Base-by-base conservation (phyloP, 2,888 invertebrate species). In the Synanthedon andrenaeformis region DNA sequence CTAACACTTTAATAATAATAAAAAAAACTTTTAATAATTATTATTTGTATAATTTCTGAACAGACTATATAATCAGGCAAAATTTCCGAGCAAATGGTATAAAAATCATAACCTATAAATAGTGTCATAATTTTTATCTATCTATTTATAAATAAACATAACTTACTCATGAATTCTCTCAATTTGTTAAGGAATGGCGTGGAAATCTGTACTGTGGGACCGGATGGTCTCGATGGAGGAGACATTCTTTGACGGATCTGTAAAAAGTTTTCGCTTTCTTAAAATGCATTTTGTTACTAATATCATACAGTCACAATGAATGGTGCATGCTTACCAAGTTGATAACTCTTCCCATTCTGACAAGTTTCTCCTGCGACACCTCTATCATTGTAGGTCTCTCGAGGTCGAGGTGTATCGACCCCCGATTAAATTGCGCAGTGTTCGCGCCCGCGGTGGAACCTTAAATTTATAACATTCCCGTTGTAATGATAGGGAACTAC, bases 371-470 rank as follows among this genome's bases (percentile, higher is more conserved):
- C 12, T 49, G 14, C 19, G 49, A 72, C 0, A 84, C 58, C 17
- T 77, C 70, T 0, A 81, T 2, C n/a, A 72, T 61, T 1, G 83
- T 59, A 0, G 85, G 85, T 1, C 83, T 64, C 53, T 84, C 84
- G 10, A 84, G 52, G 55, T 83, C 83, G 3, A 83, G 19, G 1
- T 60, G 59, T 1, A 76, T 53, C 0, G 61, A 54, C 11, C 79
- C 80, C 10, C 69, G 69, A 1, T 55, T 3, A 8, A 42, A 35
- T 50, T n/a, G 42, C 17, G 10, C 56, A 51, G 12, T 51, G 8
- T n/a, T 52, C 42, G 54, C 53, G 11, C 53, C n/a, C 45, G n/a
- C 6, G 4, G n/a, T 13, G 45, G 45, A 45, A 35, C 35, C 35
- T n/a, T 35, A 28, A 8, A 28, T 28, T 28, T 28, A 28, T 28